Conservation (phyloP, 35 echinoderm and acorn worm species). For the Chiridota heheva region DNA sequence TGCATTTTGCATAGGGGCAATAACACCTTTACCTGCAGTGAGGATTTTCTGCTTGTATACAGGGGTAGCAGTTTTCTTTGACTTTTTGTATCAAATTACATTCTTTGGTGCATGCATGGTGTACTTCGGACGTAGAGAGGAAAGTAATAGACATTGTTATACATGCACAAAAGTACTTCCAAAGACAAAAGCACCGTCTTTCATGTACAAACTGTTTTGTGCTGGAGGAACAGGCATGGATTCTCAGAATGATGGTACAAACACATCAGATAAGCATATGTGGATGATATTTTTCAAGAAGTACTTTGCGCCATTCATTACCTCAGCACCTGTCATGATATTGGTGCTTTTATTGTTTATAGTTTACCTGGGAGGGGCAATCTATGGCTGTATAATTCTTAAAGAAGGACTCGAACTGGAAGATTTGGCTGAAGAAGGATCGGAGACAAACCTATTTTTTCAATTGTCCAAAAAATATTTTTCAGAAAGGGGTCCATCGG, state of each 20-base stretch:
- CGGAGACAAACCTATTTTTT: conserved; percentile 42
- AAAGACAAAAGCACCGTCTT: conserved; percentile 11
- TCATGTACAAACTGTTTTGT: conserved; percentile 45
- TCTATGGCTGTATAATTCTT: conserved; percentile 53
- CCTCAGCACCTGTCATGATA: conserved; percentile 8
- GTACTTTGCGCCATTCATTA: conserved; percentile 59
- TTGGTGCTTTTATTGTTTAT: conserved; percentile 17
- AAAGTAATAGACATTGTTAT: conserved; percentile 57
- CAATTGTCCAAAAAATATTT: conserved; percentile 45
- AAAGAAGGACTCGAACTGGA: conserved; percentile 37
- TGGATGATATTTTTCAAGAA: conserved; percentile 69
- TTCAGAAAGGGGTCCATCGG: conserved; percentile 42
- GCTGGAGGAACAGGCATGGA: conserved; percentile 28
- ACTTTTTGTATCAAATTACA: conserved; percentile 74
- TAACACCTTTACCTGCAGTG: conserved; percentile 59
- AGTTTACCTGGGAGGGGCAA: conserved; percentile 25
- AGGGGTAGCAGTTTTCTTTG: conserved; percentile 60
- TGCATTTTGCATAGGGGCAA: conserved; percentile 66
- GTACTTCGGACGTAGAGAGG: conserved; percentile 55
- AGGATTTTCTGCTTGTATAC: conserved; percentile 76
- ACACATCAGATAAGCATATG: neutral
- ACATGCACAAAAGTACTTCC: conserved; percentile 44
- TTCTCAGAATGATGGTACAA: neutral
- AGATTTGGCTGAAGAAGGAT: conserved; percentile 57
- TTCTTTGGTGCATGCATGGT: conserved; percentile 83